phyloP scores from a whole-genome alignment of 23 tunicate genomes.

The Clavelina lepadiformis region DNA sequence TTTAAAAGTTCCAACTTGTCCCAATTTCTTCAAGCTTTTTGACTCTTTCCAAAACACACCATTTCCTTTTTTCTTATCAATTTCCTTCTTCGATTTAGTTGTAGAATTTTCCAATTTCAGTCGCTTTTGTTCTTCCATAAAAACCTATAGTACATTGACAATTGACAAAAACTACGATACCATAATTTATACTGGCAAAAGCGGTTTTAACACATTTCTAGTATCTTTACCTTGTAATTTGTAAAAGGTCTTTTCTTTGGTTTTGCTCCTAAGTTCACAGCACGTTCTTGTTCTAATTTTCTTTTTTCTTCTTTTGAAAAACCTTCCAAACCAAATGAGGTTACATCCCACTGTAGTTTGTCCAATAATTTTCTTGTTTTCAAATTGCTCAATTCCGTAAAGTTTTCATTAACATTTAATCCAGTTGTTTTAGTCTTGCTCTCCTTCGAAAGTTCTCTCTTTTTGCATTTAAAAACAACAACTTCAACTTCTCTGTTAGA shows the following conservation, averaged over 20 bases:
- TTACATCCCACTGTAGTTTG: constrained; percentile 56
- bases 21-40: background rate
- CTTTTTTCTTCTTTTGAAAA: constrained; percentile 65
- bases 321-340: constrained; percentile 48
- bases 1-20: background rate
- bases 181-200: too few species aligned
- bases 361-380: constrained; percentile 45
- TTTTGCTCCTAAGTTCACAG: constrained; percentile 68
- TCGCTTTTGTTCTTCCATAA: constrained; percentile 5
- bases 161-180: too few species aligned
- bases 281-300: constrained; percentile 53
- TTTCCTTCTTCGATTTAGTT: background rate
- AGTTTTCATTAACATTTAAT: background rate
- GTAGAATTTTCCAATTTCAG: background rate
- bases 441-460: background rate
- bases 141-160: background rate
- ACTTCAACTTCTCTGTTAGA: constrained; percentile 23
- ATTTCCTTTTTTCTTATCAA: background rate
- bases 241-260: constrained; percentile 44
- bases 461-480: constrained; percentile 29
- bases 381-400: background rate
- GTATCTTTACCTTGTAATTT: constrained; percentile 53
- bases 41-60: constrained; percentile 12
- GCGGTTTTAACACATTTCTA: too few species aligned
- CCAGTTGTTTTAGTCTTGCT: background rate